Percentiles rank a stretch among this genome's conserved stretches.
These are phyloP conservation scores for Aspidiotus destructor DNA, from an alignment of 2,888 invertebrate species.

Conservation along the genomic window DNA sequence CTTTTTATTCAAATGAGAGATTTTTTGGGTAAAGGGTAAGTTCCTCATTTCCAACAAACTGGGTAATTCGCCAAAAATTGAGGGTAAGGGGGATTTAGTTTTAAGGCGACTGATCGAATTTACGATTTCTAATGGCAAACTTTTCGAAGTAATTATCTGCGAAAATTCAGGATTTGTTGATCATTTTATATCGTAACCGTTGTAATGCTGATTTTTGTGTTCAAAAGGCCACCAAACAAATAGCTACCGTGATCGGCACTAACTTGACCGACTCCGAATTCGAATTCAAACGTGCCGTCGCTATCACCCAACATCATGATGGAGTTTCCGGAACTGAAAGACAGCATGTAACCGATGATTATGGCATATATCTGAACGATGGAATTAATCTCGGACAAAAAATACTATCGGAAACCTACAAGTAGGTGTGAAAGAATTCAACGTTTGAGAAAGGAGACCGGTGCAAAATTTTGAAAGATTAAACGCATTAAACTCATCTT, in stretches of 20 bases:
- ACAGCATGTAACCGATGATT: conserved; percentile 36
- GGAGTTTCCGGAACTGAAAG: conserved; percentile 36
- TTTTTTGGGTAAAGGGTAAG: no score
- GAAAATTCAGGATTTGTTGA: no score
- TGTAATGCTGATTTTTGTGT: background rate
- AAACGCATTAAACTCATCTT: background rate
- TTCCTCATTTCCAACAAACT: no score
- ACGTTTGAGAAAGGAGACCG: background rate
- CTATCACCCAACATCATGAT: conserved; percentile 36
- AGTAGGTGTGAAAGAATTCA: conserved; percentile 19
- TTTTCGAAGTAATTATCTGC: no score
- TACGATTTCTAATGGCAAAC: no score
- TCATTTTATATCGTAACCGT: no score
- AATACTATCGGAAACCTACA: conserved; percentile 34
- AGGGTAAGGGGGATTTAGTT: no score
- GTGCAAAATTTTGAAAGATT: background rate
- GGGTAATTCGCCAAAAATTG: no score
- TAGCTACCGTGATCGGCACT: conserved; percentile 31
- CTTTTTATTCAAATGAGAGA: no score
- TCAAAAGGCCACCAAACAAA: conserved; percentile 36
- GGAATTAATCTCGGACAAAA: conserved; percentile 29
- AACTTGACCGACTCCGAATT: conserved; percentile 34
- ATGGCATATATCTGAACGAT: conserved; percentile 34
- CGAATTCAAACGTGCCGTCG: conserved; percentile 33
- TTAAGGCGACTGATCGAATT: no score